Base-by-base conservation (phyloP, 2,113 vertebrate genomes). In the Oreochromis spilurus region DNA sequence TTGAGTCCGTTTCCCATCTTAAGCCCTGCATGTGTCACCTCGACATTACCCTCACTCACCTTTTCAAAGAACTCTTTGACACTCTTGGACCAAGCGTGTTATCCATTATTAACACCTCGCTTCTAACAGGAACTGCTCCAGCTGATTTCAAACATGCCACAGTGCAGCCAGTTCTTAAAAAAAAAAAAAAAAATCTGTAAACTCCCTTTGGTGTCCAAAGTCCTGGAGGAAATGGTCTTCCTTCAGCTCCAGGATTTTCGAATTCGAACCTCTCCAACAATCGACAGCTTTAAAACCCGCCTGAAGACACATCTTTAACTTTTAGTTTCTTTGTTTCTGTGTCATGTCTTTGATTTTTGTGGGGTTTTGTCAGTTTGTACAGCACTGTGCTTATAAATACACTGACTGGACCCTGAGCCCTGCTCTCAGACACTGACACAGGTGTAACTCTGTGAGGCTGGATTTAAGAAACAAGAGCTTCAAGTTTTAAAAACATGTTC, bases 361-460 rank as follows among this genome's bases (percentile, higher is more conserved):
- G 29, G 1, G 17, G 10, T 21, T 11, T 54, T 6, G 29, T 34
- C 16, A 3, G 8, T 60, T 34, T 19, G 57, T 1, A 0, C 9
- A 34, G 29, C 36, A 9, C 8, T 10, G 36, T 38, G 36, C 36
- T 36, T 3, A 36, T 3, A 36, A 3, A 36, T 9, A 36, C 7
- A 36, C 3, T 36, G 57, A 34, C 9, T 2, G 0, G 1, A 60
- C 57, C 5, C 26, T 0, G 29, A 19, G 58, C 5, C 3, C 58
- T 62, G 58, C 58, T 62, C 58, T 62, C 58, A 34, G 29, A 19
- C 29, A 17, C 57, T 1, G 26, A 31, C 57, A 19, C 58, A 34
- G 9, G 8, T 19, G 58, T 4, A 60, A 60, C 29, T 62, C 58
- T 2, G 58, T 36, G 31, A 62, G 58, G 5, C 16, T 60, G 26